Evolutionary conservation across 2,888 invertebrate species (phyloP), one percentile per base, ranked within the genome.

Genomic region (Salpingus planirostris): DNA sequence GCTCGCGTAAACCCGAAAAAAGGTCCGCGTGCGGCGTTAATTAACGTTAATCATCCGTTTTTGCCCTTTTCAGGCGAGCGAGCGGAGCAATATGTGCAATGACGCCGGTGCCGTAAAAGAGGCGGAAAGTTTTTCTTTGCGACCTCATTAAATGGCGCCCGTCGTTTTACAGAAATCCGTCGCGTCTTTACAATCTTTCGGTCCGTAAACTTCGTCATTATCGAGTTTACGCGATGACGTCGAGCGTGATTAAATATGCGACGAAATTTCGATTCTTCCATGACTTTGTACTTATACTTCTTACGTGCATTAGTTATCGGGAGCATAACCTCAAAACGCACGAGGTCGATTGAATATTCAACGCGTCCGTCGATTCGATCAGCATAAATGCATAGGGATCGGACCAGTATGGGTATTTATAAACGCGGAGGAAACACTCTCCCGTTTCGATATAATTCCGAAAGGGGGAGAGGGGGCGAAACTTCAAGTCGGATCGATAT

Each of bases 361-460:
- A 49, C 46, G 45, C 42, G 38, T 40, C 40, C 43, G 38, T 36
- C 35, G 28, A 38, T n/a, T n/a, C n/a, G n/a, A 49, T 50, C 47
- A 50, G 40, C 50, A 52, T 52, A 50, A 47, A 52, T 52, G 49
- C 47, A 50, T 50, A 49, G 47, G 45, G 47, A 51, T 49, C 45
- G 38, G 36, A 38, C 35, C 42, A 33, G 44, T 34, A 31, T 41
- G 36, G 40, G 42, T 47, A 49, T 49, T 49, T 47, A 47, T 49
- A 45, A 38, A 41, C 38, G 30, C 14, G 29, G 34, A 23, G 5
- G 5, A 8, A 11, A 8, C 5, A 23, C 23, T 7, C 23, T 23
- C 5, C 18, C 18, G 18, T 18, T 18, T 18, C 5, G 18, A 18
- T 8, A 18, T 5, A 6, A 8, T 6, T 18, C 8, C 8, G 8